Percentiles rank a stretch among this genome's conserved stretches.
phyloP scores from a whole-genome alignment of 2,888 invertebrate species.

The Sycophila texana region DNA sequence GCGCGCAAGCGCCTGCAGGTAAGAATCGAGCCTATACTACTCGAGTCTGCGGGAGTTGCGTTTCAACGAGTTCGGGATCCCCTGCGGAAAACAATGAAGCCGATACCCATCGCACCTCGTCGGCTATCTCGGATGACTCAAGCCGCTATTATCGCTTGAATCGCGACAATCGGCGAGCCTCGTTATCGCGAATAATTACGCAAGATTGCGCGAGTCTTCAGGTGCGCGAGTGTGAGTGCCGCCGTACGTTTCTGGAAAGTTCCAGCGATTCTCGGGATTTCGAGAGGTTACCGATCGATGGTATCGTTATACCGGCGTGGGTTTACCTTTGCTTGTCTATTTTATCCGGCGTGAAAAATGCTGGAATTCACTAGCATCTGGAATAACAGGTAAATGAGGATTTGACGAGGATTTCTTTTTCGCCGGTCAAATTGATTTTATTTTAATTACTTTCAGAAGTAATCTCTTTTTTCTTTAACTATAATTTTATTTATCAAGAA shows the following conservation, averaged over 20 bases:
- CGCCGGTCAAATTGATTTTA: background rate
- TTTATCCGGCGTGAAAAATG: background rate
- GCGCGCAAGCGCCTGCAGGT: no score
- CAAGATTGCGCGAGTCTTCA: conserved; percentile 11
- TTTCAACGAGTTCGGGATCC: conserved; percentile 27
- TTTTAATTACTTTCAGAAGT: background rate
- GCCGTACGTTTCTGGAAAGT: conserved; percentile 29
- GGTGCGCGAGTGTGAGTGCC: background rate
- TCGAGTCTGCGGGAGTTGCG: conserved; percentile 14
- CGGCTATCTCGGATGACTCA: conserved; percentile 7
- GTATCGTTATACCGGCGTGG: conserved; percentile 33
- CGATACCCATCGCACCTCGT: conserved; percentile 7
- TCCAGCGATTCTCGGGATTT: background rate
- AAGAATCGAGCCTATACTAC: no score
- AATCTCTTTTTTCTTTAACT: no score
- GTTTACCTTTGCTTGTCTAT: background rate
- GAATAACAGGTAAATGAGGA: background rate
- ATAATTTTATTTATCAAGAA: no score
- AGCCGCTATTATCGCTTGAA: background rate
- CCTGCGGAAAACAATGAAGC: background rate
- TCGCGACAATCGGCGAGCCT: background rate
- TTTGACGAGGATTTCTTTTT: background rate
- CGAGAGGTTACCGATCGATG: conserved; percentile 30
- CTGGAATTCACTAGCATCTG: conserved; percentile 7
- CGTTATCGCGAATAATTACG: conserved; percentile 17